Evolutionary conservation across 2,888 invertebrate genomes (phyloP), one percentile per base, ranked within the genome.

Genomic region (Trilocha varians): DNA sequence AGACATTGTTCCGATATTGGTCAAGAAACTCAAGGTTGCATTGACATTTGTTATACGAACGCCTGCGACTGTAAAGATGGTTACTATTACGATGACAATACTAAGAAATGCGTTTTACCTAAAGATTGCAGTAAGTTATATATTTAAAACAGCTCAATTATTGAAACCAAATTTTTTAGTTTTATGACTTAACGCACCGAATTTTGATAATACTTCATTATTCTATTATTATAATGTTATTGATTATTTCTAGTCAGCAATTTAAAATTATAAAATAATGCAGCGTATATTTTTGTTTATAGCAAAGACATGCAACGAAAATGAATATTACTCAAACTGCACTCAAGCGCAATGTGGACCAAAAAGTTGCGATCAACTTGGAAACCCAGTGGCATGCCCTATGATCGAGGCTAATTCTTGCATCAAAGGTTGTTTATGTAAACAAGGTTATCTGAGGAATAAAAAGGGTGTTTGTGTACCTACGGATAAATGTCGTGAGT

Each of bases 1-100:
- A 53, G 16, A 42, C 50, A 25, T 34, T 62, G 65, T 42, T 55
- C 56, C 8, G 45, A 60, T 40, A 34, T 46, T 13, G 45, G 48
- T 4, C 44, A 47, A 32, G 13, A 43, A 2, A 40, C 42, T 6
- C 34, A 16, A 36, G 8, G 9, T 0, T 62, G 60, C 32, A n/a
- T 13, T 1, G 2, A 4, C 6, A 14, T 46, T 11, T 62, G 59
- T 32, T 25, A 44, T 4, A 5, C 11, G 2, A 50, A 58, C 5
- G 43, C 38, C 1, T 62, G 59, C 11, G 47, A 56, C 25, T 57
- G 58, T 33, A 55, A 40, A 44, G 25, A 46, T 1, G 55, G 48
- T 2, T 53, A 37, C 14, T 42, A 38, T 14, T 48, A 14, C 2
- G 49, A 57, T 34, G 46, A 51, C 8, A 43, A 42, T 13, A 41